Conservation (phyloP, 2,113 vertebrate species). For the Stictonetta naevosa region DNA sequence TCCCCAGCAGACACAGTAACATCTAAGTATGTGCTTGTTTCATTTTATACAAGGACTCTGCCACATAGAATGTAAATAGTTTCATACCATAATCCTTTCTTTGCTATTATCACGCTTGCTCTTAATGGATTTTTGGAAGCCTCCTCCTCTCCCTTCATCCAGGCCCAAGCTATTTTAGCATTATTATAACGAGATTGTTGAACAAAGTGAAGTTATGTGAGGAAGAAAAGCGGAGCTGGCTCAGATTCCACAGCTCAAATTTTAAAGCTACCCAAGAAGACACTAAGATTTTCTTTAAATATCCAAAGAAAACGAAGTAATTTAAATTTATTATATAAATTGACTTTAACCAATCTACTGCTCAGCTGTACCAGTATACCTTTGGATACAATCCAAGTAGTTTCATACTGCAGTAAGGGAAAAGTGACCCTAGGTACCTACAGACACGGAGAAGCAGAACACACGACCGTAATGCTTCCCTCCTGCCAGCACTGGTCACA, state of each 20-base stretch:
- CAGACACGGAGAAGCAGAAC: neutral
- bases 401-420: neutral
- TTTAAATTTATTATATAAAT: neutral
- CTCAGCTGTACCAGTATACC: neutral
- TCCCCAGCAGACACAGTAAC: neutral
- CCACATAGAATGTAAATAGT: neutral
- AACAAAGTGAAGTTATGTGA: neutral
- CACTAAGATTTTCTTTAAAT: neutral
- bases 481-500: neutral
- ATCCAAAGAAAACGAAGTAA: neutral
- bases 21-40: neutral
- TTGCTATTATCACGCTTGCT: conserved; percentile 39
- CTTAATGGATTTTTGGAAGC: conserved; percentile 24
- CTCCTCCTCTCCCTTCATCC: neutral
- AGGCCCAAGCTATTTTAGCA: conserved; percentile 16
- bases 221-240: neutral
- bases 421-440: neutral
- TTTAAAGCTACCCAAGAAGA: neutral
- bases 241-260: neutral
- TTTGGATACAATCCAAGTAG: neutral
- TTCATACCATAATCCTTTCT: conserved; percentile 7
- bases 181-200: neutral
- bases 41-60: neutral
- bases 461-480: neutral
- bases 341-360: neutral